Evolutionary conservation across 2,888 invertebrate species (phyloP), one percentile per base, ranked within the genome.

Genomic region (Caenorhabditis zanzibari): DNA sequence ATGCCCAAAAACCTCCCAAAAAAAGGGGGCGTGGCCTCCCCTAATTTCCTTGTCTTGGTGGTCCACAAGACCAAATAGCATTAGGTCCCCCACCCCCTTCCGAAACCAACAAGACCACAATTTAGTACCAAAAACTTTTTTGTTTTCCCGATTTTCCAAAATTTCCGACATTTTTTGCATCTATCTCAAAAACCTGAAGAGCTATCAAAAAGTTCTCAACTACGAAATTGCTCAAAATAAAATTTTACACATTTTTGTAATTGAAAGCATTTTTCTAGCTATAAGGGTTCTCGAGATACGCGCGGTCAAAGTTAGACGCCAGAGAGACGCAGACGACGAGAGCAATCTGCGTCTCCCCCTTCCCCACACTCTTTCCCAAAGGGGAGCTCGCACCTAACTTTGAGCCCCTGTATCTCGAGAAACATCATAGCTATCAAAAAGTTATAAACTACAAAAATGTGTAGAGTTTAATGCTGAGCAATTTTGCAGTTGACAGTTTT

Each of bases 41-140:
- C 54, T 54, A 54, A 54, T 54, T 54, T 54, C 22, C 22, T 12
- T 44, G 44, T 49, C 22, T 49, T 16, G n/a, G 56, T 56, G 72
- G 38, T 38, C 38, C 32, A 32, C 72, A 12, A 49, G 24, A 54
- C 54, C 73, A 61, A 73, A 73, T 63, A 61, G 61, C 61, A 73
- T 73, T 73, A 73, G 73, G 12, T 0, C 38, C 61, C 38, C 49
- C 61, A 63, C 54, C 26, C 28, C 6, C 10, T 6, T 7, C 32
- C 32, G n/a, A n/a, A n/a, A 32, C 32, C 32, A 32, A 2, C 38
- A 6, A 12, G 38, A 38, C 38, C 38, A 38, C 38, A 38, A 38
- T 38, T 38, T 6, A 38, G 9, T 12, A 58, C 61, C 49, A 1
- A 24, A 54, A 54, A 26, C 73, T 22, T 22, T 47, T 44, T 12